Conservation (phyloP, 2,113 vertebrate genomes). For the Oostethus manadensis region DNA sequence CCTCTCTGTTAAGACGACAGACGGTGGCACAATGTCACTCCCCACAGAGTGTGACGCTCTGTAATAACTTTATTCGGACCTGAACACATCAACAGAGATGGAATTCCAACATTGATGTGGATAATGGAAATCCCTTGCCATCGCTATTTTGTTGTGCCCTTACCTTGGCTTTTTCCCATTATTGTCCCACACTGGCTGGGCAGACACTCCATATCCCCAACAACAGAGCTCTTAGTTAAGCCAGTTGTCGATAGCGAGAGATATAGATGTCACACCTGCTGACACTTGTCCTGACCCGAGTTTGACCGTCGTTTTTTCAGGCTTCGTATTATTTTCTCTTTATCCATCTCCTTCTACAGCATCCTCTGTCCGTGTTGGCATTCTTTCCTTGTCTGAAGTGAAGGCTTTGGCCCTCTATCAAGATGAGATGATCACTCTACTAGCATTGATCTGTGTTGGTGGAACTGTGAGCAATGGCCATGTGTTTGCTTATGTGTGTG, state of each 20-base stretch:
- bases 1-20: no score
- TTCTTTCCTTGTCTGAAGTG: conserved; percentile 57
- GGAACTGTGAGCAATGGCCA: conserved; percentile 34
- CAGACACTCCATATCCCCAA: conserved; percentile 31
- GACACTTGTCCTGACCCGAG: conserved; percentile 60
- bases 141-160: background rate
- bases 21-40: no score
- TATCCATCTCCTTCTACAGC: conserved; percentile 11
- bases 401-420: conserved; percentile 75
- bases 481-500: conserved; percentile 36
- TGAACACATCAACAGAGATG: no score
- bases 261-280: conserved; percentile 70
- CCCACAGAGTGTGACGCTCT: no score
- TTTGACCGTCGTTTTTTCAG: conserved; percentile 6
- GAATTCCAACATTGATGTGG: background rate
- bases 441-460: conserved; percentile 68
- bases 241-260: conserved; percentile 73
- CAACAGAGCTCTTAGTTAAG: conserved; percentile 72
- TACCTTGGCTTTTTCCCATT: conserved; percentile 6
- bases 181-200: conserved; percentile 10
- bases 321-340: conserved; percentile 16
- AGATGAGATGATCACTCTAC: conserved; percentile 75
- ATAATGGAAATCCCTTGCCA: background rate
- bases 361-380: conserved; percentile 29
- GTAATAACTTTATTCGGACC: no score